Percentiles rank a stretch among this genome's conserved stretches.
These are phyloP conservation scores for Gari tellinella DNA, from an alignment of 2,888 invertebrate genomes.

Conservation along the genomic window DNA sequence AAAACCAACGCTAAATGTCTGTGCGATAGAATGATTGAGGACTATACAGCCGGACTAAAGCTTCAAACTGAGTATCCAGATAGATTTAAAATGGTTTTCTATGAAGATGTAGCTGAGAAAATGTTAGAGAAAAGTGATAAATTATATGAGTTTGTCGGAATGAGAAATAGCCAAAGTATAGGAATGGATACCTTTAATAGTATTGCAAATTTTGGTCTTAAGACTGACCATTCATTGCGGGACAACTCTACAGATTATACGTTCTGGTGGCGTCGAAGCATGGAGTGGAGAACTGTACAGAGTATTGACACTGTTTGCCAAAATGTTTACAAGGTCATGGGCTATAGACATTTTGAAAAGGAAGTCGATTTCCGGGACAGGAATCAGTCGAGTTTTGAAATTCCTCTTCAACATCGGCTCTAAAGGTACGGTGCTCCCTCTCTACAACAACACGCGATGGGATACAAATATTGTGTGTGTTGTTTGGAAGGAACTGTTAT, in stretches of 20 bases:
- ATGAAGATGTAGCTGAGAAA: conserved; percentile 5
- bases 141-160: conserved; percentile 2
- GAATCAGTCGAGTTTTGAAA: no score
- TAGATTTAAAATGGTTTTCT: conserved; percentile 4
- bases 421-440: no score
- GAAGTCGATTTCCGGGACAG: no score
- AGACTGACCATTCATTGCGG: conserved; percentile 3
- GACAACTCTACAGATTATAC: conserved; percentile 11
- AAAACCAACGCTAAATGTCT: conserved; percentile 1
- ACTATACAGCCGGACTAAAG: conserved; percentile 7
- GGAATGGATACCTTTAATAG: background rate
- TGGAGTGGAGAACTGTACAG: background rate
- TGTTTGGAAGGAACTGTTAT: no score
- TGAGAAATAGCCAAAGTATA: background rate
- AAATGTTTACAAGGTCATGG: background rate
- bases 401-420: no score
- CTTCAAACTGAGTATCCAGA: background rate
- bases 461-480: no score
- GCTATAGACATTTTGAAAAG: background rate
- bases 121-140: background rate
- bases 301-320: background rate
- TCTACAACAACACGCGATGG: no score
- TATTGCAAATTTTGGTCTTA: conserved; percentile 2
- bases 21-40: conserved; percentile 2
- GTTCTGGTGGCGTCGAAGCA: conserved; percentile 1